phyloP scores from a whole-genome alignment of 2,797 vertebrate genomes.

The Siniperca obscura region DNA sequence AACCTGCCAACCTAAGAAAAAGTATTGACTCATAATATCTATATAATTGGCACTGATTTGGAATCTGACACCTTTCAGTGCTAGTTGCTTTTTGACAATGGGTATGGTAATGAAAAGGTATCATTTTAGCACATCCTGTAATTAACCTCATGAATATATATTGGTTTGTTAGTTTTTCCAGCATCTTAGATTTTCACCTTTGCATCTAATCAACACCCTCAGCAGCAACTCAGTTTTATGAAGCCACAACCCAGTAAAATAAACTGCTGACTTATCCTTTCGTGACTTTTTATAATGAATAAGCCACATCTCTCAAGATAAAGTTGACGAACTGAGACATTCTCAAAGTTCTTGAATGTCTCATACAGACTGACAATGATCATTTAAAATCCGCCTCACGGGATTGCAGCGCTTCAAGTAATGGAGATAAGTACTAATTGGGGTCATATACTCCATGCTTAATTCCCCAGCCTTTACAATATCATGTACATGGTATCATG shows the following conservation, averaged over 20 bases:
- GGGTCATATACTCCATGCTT: slow-evolving; percentile 72
- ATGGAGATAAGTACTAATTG: slow-evolving; percentile 80
- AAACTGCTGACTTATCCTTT: slow-evolving; percentile 77
- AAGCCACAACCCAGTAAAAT: slow-evolving; percentile 61
- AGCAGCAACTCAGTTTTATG: slow-evolving; percentile 66
- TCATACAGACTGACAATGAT: slow-evolving; percentile 76
- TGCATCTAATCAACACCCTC: slow-evolving; percentile 84
- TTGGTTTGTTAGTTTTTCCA: slow-evolving; percentile 81
- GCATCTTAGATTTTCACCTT: slow-evolving; percentile 81
- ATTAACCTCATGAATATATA: slow-evolving; percentile 87
- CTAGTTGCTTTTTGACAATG: slow-evolving; percentile 63
- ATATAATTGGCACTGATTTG: slow-evolving; percentile 72
- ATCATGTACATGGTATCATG: slow-evolving; percentile 62
- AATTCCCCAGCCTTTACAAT: slow-evolving; percentile 73
- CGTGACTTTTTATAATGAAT: slow-evolving; percentile 44
- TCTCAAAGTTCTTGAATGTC: slow-evolving; percentile 65
- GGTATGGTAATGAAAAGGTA: slow-evolving; percentile 75
- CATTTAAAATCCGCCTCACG: slow-evolving; percentile 72
- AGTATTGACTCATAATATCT: slow-evolving; percentile 57
- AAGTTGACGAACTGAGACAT: slow-evolving; percentile 64
- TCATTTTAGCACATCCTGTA: slow-evolving; percentile 80
- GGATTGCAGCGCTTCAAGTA: slow-evolving; percentile 67
- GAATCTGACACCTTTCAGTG: slow-evolving; percentile 75
- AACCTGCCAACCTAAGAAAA: slow-evolving; percentile 54
- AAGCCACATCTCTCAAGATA: slow-evolving; percentile 66